phyloP scores from a whole-genome alignment of 2,888 invertebrate genomes.

The Drosophila buzzatii region DNA sequence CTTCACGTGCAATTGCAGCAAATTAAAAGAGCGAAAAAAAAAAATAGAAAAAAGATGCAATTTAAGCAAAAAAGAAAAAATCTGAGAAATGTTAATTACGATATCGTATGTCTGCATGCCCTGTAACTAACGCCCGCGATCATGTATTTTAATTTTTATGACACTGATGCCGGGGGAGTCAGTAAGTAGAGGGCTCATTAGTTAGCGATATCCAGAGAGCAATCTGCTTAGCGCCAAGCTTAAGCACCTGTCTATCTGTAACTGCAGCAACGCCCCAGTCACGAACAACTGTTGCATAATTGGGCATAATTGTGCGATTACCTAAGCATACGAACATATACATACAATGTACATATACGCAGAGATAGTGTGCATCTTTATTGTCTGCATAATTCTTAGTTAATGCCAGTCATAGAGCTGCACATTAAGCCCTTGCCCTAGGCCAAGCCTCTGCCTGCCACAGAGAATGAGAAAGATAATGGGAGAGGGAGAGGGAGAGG shows the following conservation, averaged over 20 bases:
- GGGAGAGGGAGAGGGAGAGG: neutral
- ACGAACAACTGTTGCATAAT: slow-evolving; percentile 68
- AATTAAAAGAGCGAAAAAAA: slow-evolving; percentile 17
- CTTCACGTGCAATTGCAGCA: slow-evolving; percentile 53
- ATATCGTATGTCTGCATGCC: slow-evolving; percentile 19
- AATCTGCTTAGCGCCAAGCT: slow-evolving; percentile 48
- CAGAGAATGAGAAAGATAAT: neutral
- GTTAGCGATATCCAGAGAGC: slow-evolving; percentile 68
- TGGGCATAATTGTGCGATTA: slow-evolving; percentile 75
- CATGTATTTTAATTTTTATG: slow-evolving; percentile 57
- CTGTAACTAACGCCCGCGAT: slow-evolving; percentile 50
- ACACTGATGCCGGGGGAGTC: slow-evolving; percentile 17
- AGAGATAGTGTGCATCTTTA: slow-evolving; percentile 31
- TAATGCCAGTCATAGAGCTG: slow-evolving; percentile 47
- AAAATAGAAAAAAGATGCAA: slow-evolving; percentile 5
- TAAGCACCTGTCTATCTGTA: slow-evolving; percentile 51
- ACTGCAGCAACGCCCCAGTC: slow-evolving; percentile 8
- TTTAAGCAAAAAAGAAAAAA: neutral
- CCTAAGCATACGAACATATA: slow-evolving; percentile 36
- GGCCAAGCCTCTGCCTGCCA: slow-evolving; percentile 6
- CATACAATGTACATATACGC: neutral
- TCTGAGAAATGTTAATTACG: slow-evolving; percentile 56
- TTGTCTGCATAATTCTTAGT: slow-evolving; percentile 48
- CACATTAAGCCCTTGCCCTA: slow-evolving; percentile 33
- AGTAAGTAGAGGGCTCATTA: slow-evolving; percentile 61